Conservation (phyloP, 1,140 invertebrate genomes). For the Pachyrhynchus sulphureomaculatus region DNA sequence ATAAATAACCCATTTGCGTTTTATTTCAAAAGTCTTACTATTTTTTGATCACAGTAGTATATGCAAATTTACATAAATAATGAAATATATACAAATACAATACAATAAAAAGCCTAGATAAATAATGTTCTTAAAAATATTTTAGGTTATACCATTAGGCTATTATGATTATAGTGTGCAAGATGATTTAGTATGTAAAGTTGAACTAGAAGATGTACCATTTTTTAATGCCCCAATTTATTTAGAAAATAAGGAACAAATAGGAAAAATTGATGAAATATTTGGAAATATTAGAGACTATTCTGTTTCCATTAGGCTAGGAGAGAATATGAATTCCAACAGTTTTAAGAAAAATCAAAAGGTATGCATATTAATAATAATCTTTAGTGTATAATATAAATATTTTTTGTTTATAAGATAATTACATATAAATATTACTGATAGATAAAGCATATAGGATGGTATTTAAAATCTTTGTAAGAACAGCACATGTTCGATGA, state of each 20-base stretch:
- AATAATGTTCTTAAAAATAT: neutral
- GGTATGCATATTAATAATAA: conserved; percentile 60
- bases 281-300: conserved; percentile 94
- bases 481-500: neutral
- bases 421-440: neutral
- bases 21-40: neutral
- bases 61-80: too few species aligned
- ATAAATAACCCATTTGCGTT: too few species aligned
- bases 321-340: conserved; percentile 86
- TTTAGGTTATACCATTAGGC: conserved; percentile 73
- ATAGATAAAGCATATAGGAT: neutral
- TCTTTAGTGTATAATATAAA: conserved; percentile 69
- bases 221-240: conserved; percentile 99
- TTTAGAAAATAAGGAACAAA: conserved; percentile 94
- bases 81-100: too few species aligned
- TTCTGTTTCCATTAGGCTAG: conserved; percentile 91
- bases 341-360: conserved; percentile 84
- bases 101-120: conserved; percentile 38
- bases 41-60: too few species aligned
- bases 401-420: conserved; percentile 7
- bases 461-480: neutral
- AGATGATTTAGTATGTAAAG: conserved; percentile 92
- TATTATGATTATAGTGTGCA: conserved; percentile 86
- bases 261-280: conserved; percentile 99
- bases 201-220: conserved; percentile 89